These are phyloP conservation scores for Myotis davidii DNA, from an alignment of 2,113 vertebrate genomes.

Conservation along the genomic window DNA sequence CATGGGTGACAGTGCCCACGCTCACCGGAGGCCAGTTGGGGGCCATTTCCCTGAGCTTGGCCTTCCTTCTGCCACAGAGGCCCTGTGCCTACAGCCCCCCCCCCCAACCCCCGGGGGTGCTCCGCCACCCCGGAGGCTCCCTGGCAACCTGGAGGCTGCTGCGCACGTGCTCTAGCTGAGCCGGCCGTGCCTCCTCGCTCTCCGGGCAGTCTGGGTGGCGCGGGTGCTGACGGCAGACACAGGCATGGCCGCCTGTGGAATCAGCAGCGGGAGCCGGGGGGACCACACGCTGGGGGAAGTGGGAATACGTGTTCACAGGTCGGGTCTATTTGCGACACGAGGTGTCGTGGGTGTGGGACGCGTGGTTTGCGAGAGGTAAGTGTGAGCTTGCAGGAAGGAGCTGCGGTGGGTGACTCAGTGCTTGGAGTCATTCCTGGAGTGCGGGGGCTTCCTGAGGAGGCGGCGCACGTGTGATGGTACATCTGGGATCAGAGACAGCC, in stretches of 20 bases:
- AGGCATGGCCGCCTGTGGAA: neutral
- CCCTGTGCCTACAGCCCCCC: neutral
- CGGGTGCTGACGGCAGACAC: neutral
- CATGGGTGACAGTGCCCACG: neutral
- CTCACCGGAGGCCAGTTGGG: neutral
- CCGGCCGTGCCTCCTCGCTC: too few relatives aligned
- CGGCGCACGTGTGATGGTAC: conserved; percentile 59
- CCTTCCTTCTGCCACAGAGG: neutral
- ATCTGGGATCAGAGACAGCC: conserved; percentile 68
- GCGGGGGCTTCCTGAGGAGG: conserved; percentile 77
- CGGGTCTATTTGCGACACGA: conserved; percentile 54
- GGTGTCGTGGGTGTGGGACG: conserved; percentile 62
- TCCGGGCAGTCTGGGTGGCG: accelerated
- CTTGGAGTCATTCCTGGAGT: conserved; percentile 73
- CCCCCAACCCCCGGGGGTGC: too few relatives aligned
- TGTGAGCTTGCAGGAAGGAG: neutral
- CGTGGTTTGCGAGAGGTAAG: conserved; percentile 70
- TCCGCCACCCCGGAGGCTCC: neutral
- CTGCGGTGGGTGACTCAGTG: conserved; percentile 35
- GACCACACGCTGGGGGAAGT: neutral
- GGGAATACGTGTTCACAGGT: conserved; percentile 58
- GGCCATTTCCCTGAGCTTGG: neutral
- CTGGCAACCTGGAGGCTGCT: neutral
- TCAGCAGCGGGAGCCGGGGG: conserved; percentile 19
- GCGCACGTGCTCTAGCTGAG: neutral